Percentiles rank a stretch among this genome's conserved stretches.
These are phyloP conservation scores for Tenthredo livida DNA, from an alignment of 2,888 invertebrate species.

Conservation along the genomic window DNA sequence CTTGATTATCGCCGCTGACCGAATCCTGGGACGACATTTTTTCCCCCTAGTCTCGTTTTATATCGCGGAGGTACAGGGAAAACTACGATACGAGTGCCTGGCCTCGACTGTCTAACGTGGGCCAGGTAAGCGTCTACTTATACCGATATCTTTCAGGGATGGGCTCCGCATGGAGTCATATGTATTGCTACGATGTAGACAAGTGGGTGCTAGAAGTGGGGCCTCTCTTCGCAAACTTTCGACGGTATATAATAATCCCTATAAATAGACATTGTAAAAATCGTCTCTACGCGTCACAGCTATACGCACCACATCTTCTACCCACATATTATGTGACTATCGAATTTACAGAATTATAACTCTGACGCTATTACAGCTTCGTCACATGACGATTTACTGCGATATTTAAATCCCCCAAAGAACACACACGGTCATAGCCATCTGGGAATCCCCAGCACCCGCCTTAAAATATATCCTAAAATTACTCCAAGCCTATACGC, in stretches of 20 bases:
- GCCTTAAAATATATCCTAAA: background rate
- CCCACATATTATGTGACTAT: background rate
- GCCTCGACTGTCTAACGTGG: background rate
- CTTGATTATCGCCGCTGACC: background rate
- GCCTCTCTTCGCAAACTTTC: background rate
- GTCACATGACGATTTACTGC: background rate
- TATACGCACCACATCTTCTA: background rate
- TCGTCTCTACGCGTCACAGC: background rate
- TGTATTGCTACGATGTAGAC: background rate
- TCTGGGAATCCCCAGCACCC: too few relatives aligned
- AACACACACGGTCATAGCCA: background rate
- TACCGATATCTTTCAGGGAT: conserved; percentile 5
- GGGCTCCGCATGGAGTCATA: background rate
- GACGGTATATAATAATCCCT: background rate
- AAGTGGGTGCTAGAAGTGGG: background rate
- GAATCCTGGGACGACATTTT: conserved; percentile 26
- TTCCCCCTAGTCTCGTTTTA: background rate
- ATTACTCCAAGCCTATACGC: background rate
- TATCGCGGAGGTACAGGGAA: background rate
- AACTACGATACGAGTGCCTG: background rate
- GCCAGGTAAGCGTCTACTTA: conserved; percentile 15
- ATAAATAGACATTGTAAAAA: background rate
- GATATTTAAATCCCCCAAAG: background rate
- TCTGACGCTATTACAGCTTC: background rate
- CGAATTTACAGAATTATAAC: background rate